Evolutionary conservation across 2,888 invertebrate genomes (phyloP).

Genomic region (Cryptocephalus moraei): DNA sequence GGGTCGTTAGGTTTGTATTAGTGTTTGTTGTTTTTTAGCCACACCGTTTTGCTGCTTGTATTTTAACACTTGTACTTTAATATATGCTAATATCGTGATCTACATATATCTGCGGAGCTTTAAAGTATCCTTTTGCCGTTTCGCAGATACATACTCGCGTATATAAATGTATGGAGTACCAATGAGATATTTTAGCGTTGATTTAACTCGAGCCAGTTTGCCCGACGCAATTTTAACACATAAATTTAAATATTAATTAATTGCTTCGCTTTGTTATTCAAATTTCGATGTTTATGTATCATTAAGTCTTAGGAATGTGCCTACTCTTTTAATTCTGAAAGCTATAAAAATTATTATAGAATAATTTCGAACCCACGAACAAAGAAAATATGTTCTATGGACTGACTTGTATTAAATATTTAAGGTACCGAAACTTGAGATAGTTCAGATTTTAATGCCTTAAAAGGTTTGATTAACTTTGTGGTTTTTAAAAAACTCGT

Average conservation of each 20-base stretch:
- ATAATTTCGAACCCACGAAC: too few species aligned
- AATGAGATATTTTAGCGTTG: not conserved
- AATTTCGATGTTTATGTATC: not conserved
- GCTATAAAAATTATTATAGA: too few species aligned
- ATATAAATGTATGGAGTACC: not conserved
- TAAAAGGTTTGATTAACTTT: too few species aligned
- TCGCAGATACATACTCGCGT: too few species aligned
- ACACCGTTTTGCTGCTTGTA: conserved; percentile 17
- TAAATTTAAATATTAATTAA: not conserved
- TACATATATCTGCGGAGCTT: conserved; percentile 10
- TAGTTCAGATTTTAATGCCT: too few species aligned
- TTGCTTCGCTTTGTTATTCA: not conserved
- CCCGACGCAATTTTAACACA: not conserved
- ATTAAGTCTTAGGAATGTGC: not conserved
- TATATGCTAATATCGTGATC: conserved; percentile 10
- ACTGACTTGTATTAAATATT: too few species aligned
- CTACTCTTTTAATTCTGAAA: too few species aligned
- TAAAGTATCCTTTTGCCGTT: conserved; percentile 4
- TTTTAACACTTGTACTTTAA: conserved; percentile 13
- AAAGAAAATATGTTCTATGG: too few species aligned
- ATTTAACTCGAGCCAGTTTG: not conserved
- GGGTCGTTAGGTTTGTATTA: conserved; percentile 20
- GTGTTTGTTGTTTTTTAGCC: conserved; percentile 19
- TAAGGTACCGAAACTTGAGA: too few species aligned
- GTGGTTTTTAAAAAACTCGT: too few species aligned